A percentile compares a stretch with the other conserved stretches of the same genome.
phyloP scores from a whole-genome alignment of 2,113 vertebrate species.

The Pachyramphus minor region DNA sequence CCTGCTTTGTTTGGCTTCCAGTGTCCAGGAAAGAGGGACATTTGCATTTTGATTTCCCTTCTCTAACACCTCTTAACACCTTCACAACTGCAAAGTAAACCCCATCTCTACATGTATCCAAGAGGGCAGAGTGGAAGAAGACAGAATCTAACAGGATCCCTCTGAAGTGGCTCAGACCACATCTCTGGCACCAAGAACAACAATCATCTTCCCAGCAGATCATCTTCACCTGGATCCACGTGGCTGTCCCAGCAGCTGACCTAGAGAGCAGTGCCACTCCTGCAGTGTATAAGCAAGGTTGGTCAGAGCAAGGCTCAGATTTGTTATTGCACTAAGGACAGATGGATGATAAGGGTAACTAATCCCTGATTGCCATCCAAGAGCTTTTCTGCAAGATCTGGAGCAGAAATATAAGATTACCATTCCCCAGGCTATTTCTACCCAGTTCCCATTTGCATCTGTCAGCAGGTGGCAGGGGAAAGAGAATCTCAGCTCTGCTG shows the following conservation, averaged over 20 bases:
- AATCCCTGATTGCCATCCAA: neutral
- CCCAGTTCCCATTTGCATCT: neutral
- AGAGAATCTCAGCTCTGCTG: neutral
- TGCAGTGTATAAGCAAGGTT: neutral
- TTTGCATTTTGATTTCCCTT: neutral
- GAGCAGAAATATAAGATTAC: conserved; percentile 9
- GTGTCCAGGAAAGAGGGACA: neutral
- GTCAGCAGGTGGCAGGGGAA: neutral
- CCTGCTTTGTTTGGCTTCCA: neutral
- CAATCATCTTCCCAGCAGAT: neutral
- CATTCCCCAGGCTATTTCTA: conserved; percentile 27
- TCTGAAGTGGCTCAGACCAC: neutral
- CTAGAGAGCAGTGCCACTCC: neutral
- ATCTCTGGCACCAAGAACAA: neutral
- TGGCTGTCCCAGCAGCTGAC: neutral
- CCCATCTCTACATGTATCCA: neutral
- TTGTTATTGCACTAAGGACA: neutral
- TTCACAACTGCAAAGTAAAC: neutral
- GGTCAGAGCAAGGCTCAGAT: neutral
- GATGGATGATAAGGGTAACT: conserved; percentile 14
- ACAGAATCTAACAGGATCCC: neutral
- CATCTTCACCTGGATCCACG: neutral
- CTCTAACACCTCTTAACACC: neutral
- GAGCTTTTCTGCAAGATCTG: neutral
- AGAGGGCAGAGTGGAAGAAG: neutral